Evolutionary conservation across 1,140 invertebrate genomes (phyloP).

Genomic region (Calephelis virginiensis): DNA sequence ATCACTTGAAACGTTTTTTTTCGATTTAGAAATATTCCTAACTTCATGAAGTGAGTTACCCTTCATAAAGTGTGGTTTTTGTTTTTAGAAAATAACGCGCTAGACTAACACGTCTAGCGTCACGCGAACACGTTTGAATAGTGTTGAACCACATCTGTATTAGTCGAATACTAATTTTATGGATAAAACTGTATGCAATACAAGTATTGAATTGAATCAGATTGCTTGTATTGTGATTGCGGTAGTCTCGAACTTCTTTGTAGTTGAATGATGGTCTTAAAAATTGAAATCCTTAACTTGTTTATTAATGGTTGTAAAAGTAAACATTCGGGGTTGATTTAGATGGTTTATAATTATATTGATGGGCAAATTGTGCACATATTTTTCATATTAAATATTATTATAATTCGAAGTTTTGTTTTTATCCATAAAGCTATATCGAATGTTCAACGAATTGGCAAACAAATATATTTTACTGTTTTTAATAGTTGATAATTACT

Average conservation of each 20-base stretch:
- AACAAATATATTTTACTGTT: not conserved
- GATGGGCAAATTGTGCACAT: not conserved
- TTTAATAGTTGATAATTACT: not conserved
- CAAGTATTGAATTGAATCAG: not conserved
- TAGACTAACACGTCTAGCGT: too few relatives aligned
- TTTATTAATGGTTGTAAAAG: too few relatives aligned
- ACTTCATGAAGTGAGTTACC: too few relatives aligned
- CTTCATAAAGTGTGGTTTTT: too few relatives aligned
- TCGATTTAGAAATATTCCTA: too few relatives aligned
- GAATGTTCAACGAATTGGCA: not conserved
- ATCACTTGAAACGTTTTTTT: too few relatives aligned
- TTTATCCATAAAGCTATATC: slow-evolving; percentile 7
- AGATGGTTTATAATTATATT: too few relatives aligned
- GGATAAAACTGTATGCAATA: slow-evolving; percentile 2
- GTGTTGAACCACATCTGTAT: slow-evolving; percentile 1
- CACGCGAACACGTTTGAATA: not conserved
- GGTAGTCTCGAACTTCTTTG: too few relatives aligned
- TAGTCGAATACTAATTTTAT: not conserved
- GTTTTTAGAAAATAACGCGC: not conserved
- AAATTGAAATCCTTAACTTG: too few relatives aligned
- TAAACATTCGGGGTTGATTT: too few relatives aligned
- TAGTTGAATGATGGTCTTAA: not conserved
- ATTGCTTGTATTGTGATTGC: not conserved
- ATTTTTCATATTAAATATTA: not conserved
- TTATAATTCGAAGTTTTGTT: not conserved